Evolutionary conservation across 2,797 vertebrate species (phyloP).

Genomic region (Botia kubotai): DNA sequence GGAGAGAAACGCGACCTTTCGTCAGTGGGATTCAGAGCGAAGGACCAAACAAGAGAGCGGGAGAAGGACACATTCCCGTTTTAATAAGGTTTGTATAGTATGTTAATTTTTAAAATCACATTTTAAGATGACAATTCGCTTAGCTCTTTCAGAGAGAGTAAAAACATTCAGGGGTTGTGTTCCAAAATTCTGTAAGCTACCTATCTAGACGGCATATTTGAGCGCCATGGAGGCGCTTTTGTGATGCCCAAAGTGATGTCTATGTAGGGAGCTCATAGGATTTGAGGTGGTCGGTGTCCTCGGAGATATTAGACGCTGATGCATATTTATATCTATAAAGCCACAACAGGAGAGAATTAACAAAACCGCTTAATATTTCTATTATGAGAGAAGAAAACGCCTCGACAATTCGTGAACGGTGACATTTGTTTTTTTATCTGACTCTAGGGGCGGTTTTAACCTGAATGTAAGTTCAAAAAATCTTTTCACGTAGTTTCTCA

Average conservation of each 20-base stretch:
- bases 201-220: background rate
- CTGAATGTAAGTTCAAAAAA: too few species aligned
- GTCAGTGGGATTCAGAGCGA: conserved; percentile 8
- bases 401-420: too few species aligned
- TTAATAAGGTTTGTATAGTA: background rate
- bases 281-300: background rate
- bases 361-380: background rate
- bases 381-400: background rate
- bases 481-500: too few species aligned
- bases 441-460: background rate
- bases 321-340: background rate
- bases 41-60: background rate
- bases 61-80: conserved; percentile 3
- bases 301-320: background rate
- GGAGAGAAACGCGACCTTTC: conserved; percentile 29
- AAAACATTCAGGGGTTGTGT: background rate
- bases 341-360: background rate
- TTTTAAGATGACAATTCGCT: background rate
- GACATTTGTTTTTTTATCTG: too few species aligned
- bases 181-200: background rate
- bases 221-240: background rate
- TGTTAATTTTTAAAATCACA: background rate
- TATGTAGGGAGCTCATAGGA: background rate
- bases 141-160: background rate
- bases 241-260: background rate